Conservation (phyloP, 2,113 vertebrate species). For the Callithrix jacchus region DNA sequence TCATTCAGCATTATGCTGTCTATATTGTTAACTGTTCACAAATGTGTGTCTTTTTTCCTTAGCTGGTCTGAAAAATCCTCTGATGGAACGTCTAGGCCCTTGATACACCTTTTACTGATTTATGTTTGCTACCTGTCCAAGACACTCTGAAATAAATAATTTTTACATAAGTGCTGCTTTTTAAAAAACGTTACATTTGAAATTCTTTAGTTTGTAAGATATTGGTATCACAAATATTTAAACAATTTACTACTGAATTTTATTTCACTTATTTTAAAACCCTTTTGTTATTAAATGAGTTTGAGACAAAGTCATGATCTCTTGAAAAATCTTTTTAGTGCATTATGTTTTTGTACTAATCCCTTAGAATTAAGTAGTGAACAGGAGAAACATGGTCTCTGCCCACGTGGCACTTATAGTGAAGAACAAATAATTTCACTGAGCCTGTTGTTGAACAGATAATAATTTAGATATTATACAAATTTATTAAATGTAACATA, state of each 20-base stretch:
- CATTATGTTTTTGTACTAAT: conserved; percentile 6
- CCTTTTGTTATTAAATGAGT: conserved; percentile 11
- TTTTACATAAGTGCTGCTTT: conserved; percentile 2
- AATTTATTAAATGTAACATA: background rate
- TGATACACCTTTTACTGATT: background rate
- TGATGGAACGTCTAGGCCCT: background rate
- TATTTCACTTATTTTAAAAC: background rate
- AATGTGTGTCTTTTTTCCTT: background rate
- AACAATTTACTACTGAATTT: conserved; percentile 23
- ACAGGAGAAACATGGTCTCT: background rate
- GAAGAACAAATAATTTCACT: background rate
- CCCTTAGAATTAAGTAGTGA: conserved; percentile 31
- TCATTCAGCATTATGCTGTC: background rate
- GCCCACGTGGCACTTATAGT: background rate
- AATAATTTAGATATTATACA: background rate
- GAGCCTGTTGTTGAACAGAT: background rate
- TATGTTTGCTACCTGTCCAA: background rate
- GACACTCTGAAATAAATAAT: background rate
- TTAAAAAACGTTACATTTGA: conserved; percentile 1
- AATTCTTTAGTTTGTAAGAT: conserved; percentile 1
- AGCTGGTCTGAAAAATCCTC: background rate
- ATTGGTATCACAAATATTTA: conserved; percentile 25
- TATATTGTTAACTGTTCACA: background rate
- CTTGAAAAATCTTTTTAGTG: background rate
- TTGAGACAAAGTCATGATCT: background rate